phyloP scores from a whole-genome alignment of 2,888 invertebrate species.

The Lycia hirtaria region DNA sequence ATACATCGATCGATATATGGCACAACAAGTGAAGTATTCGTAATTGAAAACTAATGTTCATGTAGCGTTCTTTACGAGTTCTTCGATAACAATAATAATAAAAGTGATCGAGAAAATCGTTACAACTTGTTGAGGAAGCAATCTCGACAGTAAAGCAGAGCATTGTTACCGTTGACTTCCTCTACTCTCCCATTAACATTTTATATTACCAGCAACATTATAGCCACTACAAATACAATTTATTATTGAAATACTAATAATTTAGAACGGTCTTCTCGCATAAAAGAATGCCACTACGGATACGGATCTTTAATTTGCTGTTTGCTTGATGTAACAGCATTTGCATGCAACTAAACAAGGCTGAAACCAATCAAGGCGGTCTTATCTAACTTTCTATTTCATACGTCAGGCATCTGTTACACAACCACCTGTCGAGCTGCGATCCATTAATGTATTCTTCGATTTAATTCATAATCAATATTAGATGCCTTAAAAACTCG shows the following conservation, averaged over 20 bases:
- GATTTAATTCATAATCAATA: slow-evolving; percentile 52
- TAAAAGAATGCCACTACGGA: slow-evolving; percentile 46
- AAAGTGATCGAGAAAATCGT: slow-evolving; percentile 3
- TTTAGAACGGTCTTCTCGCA: slow-evolving; percentile 30
- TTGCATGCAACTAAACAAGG: slow-evolving; percentile 57
- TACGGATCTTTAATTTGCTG: slow-evolving; percentile 47
- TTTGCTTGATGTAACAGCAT: slow-evolving; percentile 52
- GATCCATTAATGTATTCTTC: slow-evolving; percentile 50
- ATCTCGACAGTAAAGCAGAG: background rate
- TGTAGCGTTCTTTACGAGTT: background rate
- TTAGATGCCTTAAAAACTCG: slow-evolving; percentile 40
- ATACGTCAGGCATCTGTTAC: slow-evolving; percentile 51
- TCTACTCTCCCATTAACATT: slow-evolving; percentile 3
- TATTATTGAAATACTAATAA: slow-evolving; percentile 16
- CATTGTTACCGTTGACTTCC: slow-evolving; percentile 21
- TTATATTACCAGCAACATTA: slow-evolving; percentile 18
- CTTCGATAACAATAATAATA: background rate
- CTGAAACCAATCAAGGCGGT: slow-evolving; percentile 60
- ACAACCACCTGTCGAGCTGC: slow-evolving; percentile 46
- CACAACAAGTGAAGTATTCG: no score
- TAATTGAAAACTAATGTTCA: no score
- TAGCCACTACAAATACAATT: slow-evolving; percentile 17
- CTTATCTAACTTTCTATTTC: slow-evolving; percentile 65
- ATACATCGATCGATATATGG: no score
- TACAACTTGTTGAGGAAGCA: slow-evolving; percentile 17